phyloP scores from a whole-genome alignment of 2,113 vertebrate genomes.

The Galbula dea region DNA sequence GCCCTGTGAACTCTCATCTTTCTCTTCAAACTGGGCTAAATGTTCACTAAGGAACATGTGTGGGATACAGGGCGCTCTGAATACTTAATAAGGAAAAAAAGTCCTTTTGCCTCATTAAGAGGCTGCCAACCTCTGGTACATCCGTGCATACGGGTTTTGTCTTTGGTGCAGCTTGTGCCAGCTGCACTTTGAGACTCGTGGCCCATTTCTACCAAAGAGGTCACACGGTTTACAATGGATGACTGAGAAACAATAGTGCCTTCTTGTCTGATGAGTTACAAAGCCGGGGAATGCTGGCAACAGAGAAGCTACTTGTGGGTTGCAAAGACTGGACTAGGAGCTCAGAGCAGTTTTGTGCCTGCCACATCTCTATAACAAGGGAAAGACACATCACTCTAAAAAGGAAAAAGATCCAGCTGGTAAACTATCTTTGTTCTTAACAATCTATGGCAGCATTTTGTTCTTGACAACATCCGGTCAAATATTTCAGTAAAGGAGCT shows the following conservation, averaged over 20 bases:
- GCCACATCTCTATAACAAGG: background rate
- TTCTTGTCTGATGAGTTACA: background rate
- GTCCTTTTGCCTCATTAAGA: background rate
- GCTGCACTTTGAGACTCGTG: background rate
- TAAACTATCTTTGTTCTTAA: background rate
- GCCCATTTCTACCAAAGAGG: background rate
- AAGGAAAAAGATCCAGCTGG: background rate
- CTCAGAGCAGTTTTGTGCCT: background rate
- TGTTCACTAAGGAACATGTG: background rate
- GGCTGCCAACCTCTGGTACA: background rate
- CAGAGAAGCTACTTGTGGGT: background rate
- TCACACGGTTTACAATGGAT: fast-evolving
- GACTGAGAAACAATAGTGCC: background rate
- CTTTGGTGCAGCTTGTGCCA: too few relatives aligned
- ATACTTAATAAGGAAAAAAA: background rate
- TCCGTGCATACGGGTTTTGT: background rate
- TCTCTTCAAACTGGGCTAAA: background rate
- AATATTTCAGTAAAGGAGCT: background rate
- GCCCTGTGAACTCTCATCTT: fast-evolving
- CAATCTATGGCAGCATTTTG: background rate
- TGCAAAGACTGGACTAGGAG: background rate
- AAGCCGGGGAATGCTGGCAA: too few relatives aligned
- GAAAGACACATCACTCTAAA: background rate
- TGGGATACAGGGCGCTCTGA: background rate
- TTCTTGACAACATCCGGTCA: background rate